Base-by-base conservation (phyloP, 2,888 invertebrate genomes). In the Acronicta psi region DNA sequence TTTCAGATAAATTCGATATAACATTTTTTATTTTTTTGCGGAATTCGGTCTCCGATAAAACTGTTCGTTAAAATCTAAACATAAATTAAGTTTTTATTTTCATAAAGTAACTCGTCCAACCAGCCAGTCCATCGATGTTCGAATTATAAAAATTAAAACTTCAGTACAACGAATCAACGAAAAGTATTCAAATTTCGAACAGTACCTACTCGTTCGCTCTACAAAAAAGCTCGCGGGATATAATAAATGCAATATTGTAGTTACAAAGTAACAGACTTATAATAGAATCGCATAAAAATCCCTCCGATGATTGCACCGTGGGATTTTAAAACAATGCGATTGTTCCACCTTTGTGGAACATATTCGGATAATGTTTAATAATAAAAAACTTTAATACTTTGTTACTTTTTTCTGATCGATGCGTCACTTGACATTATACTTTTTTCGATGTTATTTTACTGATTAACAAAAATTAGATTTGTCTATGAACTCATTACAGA, bases 301-400 rank as follows among this genome's bases (percentile, higher is more conserved):
- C 58, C 45, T 54, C 57, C 40, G 58, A 77, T 75, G 84, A 85
- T 82, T 79, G 77, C 71, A 73, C 75, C 84, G 81, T 82, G 82
- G 78, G 83, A 84, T 73, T 79, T 79, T 73, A 73, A 77, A 82
- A 83, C 85, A 82, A 80, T 82, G 73, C 69, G 67, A 81, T 83
- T 83, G 82, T 79, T 81, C 53, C 59, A 69, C 70, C 66, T 72
- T 61, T 76, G 73, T 69, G 62, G 63, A 75, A 75, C 76, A 76
- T 68, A 75, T 75, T 76, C 69, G 76, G 71, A 59, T 75, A 71
- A 71, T 76, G 71, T 75, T 76, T 73, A 68, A 57, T 72, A 72
- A 75, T 70, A 68, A 70, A 68, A 73, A 73, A 60, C 38, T 49
- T 69, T 64, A 57, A 63, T 59, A 60, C 51, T 69, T 40, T 60